phyloP scores from a whole-genome alignment of 1,140 invertebrate species.

The Zaprionus taronus region DNA sequence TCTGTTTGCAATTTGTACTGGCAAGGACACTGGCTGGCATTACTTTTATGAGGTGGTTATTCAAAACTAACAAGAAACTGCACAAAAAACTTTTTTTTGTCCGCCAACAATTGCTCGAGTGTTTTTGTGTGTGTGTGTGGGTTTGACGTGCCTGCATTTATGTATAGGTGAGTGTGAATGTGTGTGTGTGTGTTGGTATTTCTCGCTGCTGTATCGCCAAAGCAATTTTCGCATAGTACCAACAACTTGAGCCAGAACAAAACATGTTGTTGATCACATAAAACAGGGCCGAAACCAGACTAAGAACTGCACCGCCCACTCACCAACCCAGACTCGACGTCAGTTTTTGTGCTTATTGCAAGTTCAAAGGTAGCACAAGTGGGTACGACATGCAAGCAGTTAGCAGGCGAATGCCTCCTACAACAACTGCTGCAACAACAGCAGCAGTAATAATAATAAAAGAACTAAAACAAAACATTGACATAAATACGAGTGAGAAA shows the following conservation, averaged over 20 bases:
- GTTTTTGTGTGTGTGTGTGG: conserved; percentile 46
- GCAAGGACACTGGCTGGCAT: conserved; percentile 66
- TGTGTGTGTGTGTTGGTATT: conserved; percentile 23
- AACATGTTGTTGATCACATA: conserved; percentile 81
- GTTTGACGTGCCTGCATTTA: conserved; percentile 52
- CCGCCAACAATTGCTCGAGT: conserved; percentile 21
- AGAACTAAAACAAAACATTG: conserved; percentile 74
- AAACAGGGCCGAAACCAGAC: conserved; percentile 55
- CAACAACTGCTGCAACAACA: conserved; percentile 21
- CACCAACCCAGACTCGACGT: conserved; percentile 27
- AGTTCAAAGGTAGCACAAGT: conserved; percentile 78
- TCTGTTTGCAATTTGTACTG: conserved; percentile 56
- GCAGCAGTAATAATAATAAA: conserved; percentile 33
- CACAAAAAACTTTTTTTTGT: conserved; percentile 43
- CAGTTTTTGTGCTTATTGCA: conserved; percentile 66
- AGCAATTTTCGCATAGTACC: conserved; percentile 56
- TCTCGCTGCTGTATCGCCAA: conserved; percentile 29
- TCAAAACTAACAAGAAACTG: conserved; percentile 60
- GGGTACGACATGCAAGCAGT: conserved; percentile 74
- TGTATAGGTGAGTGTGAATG: conserved; percentile 6
- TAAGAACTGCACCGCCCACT: conserved; percentile 12
- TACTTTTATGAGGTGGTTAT: conserved; percentile 68
- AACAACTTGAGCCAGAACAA: conserved; percentile 65
- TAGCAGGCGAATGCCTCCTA: conserved; percentile 30
- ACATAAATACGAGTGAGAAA: conserved; percentile 68